Base-by-base conservation (phyloP, 2,113 vertebrate genomes). In the Lophura nycthemera region DNA sequence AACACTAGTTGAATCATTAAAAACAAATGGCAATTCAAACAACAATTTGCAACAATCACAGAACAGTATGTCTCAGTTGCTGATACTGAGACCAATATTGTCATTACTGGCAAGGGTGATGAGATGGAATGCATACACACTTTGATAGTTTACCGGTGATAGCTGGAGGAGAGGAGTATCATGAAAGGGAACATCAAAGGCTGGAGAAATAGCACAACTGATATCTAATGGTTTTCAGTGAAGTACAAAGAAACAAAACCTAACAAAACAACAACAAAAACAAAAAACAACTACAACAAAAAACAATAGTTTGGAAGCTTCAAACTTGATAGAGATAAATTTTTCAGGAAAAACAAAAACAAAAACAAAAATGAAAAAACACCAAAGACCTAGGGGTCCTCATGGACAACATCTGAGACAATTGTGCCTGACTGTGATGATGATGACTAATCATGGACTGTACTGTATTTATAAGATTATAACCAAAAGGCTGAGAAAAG, bases 81-180 rank as follows among this genome's bases (percentile, higher is more conserved):
- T n/a, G n/a, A n/a, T n/a, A n/a, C n/a, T n/a, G n/a, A n/a, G n/a
- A n/a, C n/a, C n/a, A n/a, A n/a, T n/a, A n/a, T 25, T 34, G 10
- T 29, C 15, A 47, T 30, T 76, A 63, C 25, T 43, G 25, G 32
- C 38, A 67, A 42, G 19, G 10, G 34, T 14, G 10, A 61, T 61
- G 15, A 13, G 8, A 17, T 27, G 21, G 25, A 71, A 32, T 3
- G 57, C 36, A 25, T 3, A 50, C 32, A 29, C 25, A 47, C 6
- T 50, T 12, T 34, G 2, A 16, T 19, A 57, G 16, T 32, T 42
- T 65, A 19, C 0, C 0, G 3, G 42, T n/a, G 5, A 18, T 50
- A 17, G 3, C 6, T 43, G 8, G 11, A 78, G 32, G 30, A 43
- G 3, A n/a, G 34, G 21, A 57, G 11, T 71, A 32, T 63, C 16